Percentiles rank a stretch among this genome's conserved stretches.
phyloP scores from a whole-genome alignment of 2,888 invertebrate genomes.

The Lasioglossum leucozonium region DNA sequence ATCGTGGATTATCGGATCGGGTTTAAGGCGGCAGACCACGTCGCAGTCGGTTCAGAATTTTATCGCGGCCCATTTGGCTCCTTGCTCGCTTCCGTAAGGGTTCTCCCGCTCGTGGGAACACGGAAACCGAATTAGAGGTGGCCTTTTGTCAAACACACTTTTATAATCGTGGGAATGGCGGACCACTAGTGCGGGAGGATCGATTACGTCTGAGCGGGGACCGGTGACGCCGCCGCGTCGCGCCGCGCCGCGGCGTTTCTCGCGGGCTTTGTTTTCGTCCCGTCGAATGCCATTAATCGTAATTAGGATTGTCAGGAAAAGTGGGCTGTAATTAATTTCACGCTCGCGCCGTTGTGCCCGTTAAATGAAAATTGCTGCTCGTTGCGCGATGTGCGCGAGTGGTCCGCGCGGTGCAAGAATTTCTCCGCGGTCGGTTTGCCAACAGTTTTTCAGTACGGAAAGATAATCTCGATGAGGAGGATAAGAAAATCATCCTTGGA shows the following conservation, averaged over 20 bases:
- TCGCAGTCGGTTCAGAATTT: conserved; percentile 54
- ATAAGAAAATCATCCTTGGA: background rate
- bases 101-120: conserved; percentile 57
- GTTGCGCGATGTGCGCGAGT: background rate
- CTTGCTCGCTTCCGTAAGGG: conserved; percentile 50
- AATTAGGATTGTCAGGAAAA: conserved; percentile 16
- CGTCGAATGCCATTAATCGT: conserved; percentile 42
- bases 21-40: conserved; percentile 45
- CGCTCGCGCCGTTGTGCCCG: background rate
- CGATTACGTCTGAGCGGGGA: background rate
- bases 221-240: background rate
- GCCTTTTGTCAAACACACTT: conserved; percentile 53
- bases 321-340: conserved; percentile 44
- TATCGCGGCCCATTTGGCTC: conserved; percentile 59
- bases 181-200: background rate
- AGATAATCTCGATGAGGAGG: background rate
- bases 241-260: background rate
- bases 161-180: conserved; percentile 38
- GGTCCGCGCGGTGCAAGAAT: background rate
- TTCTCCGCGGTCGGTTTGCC: background rate
- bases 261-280: conserved; percentile 28
- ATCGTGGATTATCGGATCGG: conserved; percentile 1
- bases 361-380: conserved; percentile 19
- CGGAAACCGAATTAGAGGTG: conserved; percentile 70
- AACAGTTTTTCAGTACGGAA: too few species aligned